These are phyloP conservation scores for Diorhabda carinulata DNA, from an alignment of 1,140 invertebrate species.

Conservation along the genomic window DNA sequence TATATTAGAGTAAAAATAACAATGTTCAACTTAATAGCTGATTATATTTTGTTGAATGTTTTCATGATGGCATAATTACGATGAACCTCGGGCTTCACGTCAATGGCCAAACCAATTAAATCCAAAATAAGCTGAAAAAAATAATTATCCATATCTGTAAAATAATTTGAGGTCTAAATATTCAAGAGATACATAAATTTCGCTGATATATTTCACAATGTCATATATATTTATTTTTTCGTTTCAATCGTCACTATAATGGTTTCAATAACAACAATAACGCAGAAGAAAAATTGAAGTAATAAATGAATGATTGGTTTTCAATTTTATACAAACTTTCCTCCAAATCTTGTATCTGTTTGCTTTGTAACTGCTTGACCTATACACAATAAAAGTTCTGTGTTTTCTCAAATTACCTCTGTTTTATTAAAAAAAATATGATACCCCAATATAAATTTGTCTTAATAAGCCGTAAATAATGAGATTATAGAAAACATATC, in stretches of 20 bases:
- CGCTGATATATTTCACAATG: neutral
- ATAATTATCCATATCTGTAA: neutral
- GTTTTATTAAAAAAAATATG: too few relatives aligned
- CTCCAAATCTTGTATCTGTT: neutral
- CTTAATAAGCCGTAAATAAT: too few relatives aligned
- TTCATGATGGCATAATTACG: slow-evolving; percentile 34
- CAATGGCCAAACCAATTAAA: slow-evolving; percentile 75
- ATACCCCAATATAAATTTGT: too few relatives aligned
- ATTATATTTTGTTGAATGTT: slow-evolving; percentile 23
- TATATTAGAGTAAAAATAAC: too few relatives aligned
- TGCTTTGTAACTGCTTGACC: neutral
- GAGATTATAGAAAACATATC: too few relatives aligned
- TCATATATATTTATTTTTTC: neutral
- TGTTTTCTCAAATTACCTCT: too few relatives aligned
- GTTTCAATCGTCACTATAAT: neutral
- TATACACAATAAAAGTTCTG: too few relatives aligned
- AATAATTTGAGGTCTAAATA: neutral
- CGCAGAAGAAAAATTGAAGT: neutral
- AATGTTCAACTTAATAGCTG: too few relatives aligned
- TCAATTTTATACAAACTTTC: neutral
- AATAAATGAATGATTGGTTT: neutral
- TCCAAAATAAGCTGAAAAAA: slow-evolving; percentile 67
- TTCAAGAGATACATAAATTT: neutral
- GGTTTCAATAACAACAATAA: neutral
- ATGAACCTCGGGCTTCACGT: slow-evolving; percentile 82